A percentile compares a stretch with the other conserved stretches of the same genome.
Conservation (phyloP, 2,113 vertebrate species). For the Petromus typicus region DNA sequence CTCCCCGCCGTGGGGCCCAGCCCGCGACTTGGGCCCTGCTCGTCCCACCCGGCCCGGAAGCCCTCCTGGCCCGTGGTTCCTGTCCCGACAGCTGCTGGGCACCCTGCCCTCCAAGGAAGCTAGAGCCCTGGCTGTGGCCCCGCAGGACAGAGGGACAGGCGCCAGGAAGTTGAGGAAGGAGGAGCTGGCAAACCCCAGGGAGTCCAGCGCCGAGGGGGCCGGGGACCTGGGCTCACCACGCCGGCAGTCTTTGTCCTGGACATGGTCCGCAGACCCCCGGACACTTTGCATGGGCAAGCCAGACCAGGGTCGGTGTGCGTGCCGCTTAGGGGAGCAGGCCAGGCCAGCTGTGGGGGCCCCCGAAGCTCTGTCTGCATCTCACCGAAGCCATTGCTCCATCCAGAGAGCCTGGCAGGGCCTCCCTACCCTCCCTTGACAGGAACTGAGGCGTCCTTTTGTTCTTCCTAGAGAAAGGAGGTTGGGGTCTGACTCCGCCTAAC, state of each 20-base stretch:
- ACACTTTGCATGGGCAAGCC: no score
- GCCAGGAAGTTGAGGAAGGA: no score
- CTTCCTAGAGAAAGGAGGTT: background rate
- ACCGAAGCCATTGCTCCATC: background rate
- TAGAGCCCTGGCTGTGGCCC: background rate
- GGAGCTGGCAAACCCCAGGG: no score
- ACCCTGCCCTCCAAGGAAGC: background rate
- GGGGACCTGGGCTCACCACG: no score
- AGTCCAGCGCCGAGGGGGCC: no score
- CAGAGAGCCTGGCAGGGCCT: background rate
- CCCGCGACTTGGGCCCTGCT: background rate
- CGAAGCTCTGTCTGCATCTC: background rate
- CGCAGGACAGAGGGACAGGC: background rate
- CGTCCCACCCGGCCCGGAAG: background rate
- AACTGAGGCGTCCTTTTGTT: background rate
- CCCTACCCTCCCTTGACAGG: background rate
- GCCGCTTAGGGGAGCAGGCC: no score
- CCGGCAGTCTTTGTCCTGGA: no score
- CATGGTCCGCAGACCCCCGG: no score
- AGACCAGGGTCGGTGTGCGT: no score
- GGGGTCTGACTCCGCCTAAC: accelerated
- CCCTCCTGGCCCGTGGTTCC: background rate
- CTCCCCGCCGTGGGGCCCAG: background rate
- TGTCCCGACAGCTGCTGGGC: background rate
- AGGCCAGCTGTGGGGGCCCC: no score